These are phyloP conservation scores for Sarcophaga carnaria DNA, from an alignment of 2,888 invertebrate genomes.

Conservation along the genomic window DNA sequence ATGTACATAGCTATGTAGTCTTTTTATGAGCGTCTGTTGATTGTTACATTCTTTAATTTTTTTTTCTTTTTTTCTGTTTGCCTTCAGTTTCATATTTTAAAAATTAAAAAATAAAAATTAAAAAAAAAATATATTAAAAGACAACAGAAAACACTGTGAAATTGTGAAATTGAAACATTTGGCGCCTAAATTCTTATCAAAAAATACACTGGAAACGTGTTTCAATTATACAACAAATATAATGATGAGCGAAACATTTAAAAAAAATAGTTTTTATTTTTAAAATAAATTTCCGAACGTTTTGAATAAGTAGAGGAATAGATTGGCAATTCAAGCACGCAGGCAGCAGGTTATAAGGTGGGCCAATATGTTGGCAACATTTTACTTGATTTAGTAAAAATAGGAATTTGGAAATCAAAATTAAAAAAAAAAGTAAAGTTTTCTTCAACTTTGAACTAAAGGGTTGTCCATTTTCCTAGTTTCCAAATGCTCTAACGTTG, in stretches of 20 bases:
- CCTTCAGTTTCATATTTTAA: background rate
- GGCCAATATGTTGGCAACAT: no score
- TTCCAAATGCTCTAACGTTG: no score
- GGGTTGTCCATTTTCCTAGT: no score
- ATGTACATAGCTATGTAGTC: no score
- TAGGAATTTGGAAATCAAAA: no score
- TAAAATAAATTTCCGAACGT: background rate
- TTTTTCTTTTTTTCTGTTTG: constrained; percentile 5
- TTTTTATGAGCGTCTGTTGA: constrained; percentile 8
- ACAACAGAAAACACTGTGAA: constrained; percentile 6
- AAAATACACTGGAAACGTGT: constrained; percentile 63
- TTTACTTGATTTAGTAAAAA: no score
- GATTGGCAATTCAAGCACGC: background rate
- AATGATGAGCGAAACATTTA: constrained; percentile 49
- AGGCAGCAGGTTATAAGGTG: no score
- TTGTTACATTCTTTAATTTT: background rate
- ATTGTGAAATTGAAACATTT: constrained; percentile 66
- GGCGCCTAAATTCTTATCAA: constrained; percentile 70
- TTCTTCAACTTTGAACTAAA: no score
- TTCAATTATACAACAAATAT: constrained; percentile 65
- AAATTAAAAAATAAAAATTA: constrained; percentile 16
- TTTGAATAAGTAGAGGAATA: constrained; percentile 28
- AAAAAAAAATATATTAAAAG: constrained; percentile 16
- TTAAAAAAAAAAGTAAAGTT: no score
- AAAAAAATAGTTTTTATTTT: background rate